Conservation (phyloP, 2,797 vertebrate genomes). For the Sebastes matsubarae region DNA sequence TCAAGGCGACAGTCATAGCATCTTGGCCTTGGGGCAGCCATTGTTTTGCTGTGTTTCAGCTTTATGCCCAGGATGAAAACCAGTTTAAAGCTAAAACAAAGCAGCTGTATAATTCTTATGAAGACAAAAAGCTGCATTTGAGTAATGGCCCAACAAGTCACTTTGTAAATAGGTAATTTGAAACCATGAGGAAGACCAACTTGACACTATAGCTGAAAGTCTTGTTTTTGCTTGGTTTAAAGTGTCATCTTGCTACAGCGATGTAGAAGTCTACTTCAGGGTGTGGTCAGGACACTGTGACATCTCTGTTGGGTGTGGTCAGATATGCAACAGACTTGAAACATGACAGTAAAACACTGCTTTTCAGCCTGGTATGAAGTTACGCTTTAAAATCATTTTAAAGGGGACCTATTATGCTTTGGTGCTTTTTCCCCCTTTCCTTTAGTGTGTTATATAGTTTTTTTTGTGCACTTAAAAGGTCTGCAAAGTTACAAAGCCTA, state of each 20-base stretch:
- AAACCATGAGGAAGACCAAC: background rate
- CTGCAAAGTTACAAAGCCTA: too few species aligned
- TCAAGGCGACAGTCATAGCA: constrained; percentile 4
- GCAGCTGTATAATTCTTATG: background rate
- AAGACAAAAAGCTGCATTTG: constrained; percentile 1
- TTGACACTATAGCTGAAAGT: background rate
- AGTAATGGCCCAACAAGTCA: background rate
- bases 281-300: background rate
- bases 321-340: too few species aligned
- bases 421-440: too few species aligned
- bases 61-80: constrained; percentile 8
- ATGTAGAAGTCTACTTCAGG: background rate
- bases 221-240: background rate
- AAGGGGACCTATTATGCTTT: too few species aligned
- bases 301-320: background rate
- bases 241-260: background rate
- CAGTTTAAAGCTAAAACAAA: constrained; percentile 1
- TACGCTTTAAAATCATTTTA: background rate
- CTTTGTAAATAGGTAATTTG: background rate
- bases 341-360: too few species aligned
- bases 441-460: too few species aligned
- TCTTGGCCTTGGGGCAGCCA: constrained; percentile 12
- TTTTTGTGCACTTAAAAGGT: too few species aligned
- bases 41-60: constrained; percentile 13
- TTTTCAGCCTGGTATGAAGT: background rate